Conservation (phyloP, 2,797 vertebrate genomes). For the Tinamus major region DNA sequence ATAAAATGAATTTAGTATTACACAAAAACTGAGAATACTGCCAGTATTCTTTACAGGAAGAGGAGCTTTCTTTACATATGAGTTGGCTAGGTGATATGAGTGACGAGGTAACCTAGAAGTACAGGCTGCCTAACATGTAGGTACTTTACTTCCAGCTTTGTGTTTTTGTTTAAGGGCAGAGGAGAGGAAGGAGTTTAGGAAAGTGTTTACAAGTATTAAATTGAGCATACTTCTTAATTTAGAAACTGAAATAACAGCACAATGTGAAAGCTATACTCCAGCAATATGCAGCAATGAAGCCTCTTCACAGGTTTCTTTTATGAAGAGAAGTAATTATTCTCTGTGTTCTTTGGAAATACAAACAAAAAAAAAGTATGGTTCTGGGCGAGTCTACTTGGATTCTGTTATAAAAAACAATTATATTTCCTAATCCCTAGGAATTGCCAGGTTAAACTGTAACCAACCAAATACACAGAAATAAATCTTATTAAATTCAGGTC, state of each 20-base stretch:
- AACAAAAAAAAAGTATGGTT: background rate
- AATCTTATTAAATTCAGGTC: background rate
- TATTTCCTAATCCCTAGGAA: conserved; percentile 21
- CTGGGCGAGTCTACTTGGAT: background rate
- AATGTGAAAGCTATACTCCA: conserved; percentile 13
- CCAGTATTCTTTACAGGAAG: too few species aligned
- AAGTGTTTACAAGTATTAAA: background rate
- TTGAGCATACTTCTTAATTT: background rate
- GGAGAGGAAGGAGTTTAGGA: background rate
- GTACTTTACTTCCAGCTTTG: background rate
- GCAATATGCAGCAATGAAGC: conserved; percentile 45
- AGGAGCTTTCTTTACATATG: background rate
- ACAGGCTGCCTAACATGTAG: background rate
- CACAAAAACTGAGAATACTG: background rate
- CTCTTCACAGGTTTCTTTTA: conserved; percentile 2
- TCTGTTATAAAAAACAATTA: conserved; percentile 16
- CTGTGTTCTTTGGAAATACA: conserved; percentile 1
- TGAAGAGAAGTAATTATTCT: background rate
- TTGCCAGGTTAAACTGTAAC: conserved; percentile 30
- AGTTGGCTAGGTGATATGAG: background rate
- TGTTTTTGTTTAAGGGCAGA: too few species aligned
- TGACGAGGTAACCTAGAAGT: background rate
- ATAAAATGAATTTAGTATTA: background rate
- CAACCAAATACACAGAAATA: conserved; percentile 55
- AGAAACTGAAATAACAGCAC: background rate